phyloP scores from a whole-genome alignment of 2,888 invertebrate species.

The Phragmatobia fuliginosa region DNA sequence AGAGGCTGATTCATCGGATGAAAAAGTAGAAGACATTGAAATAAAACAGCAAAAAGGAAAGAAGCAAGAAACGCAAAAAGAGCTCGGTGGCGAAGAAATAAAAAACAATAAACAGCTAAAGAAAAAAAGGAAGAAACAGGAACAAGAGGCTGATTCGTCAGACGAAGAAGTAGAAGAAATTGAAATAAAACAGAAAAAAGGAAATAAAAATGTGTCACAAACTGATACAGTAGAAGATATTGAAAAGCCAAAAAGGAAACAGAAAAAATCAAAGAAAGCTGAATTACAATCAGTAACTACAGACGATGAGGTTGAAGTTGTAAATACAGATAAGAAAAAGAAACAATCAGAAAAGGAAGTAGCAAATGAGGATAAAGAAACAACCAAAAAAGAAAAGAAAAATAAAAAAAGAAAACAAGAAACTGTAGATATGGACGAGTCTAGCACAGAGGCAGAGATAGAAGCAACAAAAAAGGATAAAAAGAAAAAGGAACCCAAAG shows the following conservation, averaged over 20 bases:
- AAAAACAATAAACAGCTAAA: not conserved
- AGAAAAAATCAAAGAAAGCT: constrained; percentile 18
- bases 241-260: constrained; percentile 3
- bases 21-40: constrained; percentile 10
- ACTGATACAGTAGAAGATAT: not conserved
- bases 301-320: constrained; percentile 27
- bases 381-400: constrained; percentile 13
- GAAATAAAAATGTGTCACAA: constrained; percentile 31
- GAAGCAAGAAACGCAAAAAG: constrained; percentile 22
- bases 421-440: constrained; percentile 3
- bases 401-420: constrained; percentile 26
- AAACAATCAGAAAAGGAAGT: constrained; percentile 12
- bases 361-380: not conserved
- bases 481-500: constrained; percentile 23
- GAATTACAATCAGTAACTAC: constrained; percentile 18
- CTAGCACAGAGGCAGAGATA: constrained; percentile 2
- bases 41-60: constrained; percentile 40
- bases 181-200: constrained; percentile 34
- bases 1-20: constrained; percentile 7
- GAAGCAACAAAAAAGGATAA: constrained; percentile 10
- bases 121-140: not conserved
- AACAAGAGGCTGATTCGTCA: constrained; percentile 1
- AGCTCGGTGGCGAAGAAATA: not conserved
- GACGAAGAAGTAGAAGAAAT: constrained; percentile 11
- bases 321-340: constrained; percentile 21